phyloP scores from a whole-genome alignment of 1,140 invertebrate species.

The Temnothorax longispinosus region DNA sequence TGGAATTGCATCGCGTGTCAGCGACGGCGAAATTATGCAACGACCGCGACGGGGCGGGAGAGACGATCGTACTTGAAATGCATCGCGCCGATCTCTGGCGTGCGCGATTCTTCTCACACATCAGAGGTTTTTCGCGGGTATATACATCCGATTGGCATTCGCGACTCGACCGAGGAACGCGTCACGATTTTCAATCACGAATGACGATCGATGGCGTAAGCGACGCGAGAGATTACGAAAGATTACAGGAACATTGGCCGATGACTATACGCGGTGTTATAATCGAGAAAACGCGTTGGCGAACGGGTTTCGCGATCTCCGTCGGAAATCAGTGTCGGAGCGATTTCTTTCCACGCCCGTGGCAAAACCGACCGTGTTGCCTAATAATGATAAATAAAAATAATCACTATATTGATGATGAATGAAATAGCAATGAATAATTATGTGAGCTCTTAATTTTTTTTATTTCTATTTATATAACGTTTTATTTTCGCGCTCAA shows the following conservation, averaged over 20 bases:
- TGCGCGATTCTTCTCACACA: background rate
- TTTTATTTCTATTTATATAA: background rate
- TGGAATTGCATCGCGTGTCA: conserved; percentile 42
- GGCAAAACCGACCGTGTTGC: background rate
- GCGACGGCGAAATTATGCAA: conserved; percentile 45
- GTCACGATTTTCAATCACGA: conserved; percentile 1
- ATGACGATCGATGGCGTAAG: conserved; percentile 8
- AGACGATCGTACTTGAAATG: conserved; percentile 10
- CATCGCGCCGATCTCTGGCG: conserved; percentile 19
- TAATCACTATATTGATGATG: background rate
- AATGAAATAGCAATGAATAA: background rate
- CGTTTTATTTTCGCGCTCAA: background rate
- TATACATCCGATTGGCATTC: conserved; percentile 33
- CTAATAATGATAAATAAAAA: background rate
- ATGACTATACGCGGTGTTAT: background rate
- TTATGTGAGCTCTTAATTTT: background rate
- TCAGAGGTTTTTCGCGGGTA: background rate
- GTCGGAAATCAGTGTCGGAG: background rate
- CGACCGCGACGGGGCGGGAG: background rate
- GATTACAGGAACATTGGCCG: background rate
- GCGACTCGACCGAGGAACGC: background rate
- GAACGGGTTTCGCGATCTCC: background rate
- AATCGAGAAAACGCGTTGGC: conserved; percentile 3
- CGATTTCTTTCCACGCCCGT: background rate
- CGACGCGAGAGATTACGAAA: conserved; percentile 3